Evolutionary conservation across 2,888 invertebrate species (phyloP).

Genomic region (Caenorhabditis macrosperma): DNA sequence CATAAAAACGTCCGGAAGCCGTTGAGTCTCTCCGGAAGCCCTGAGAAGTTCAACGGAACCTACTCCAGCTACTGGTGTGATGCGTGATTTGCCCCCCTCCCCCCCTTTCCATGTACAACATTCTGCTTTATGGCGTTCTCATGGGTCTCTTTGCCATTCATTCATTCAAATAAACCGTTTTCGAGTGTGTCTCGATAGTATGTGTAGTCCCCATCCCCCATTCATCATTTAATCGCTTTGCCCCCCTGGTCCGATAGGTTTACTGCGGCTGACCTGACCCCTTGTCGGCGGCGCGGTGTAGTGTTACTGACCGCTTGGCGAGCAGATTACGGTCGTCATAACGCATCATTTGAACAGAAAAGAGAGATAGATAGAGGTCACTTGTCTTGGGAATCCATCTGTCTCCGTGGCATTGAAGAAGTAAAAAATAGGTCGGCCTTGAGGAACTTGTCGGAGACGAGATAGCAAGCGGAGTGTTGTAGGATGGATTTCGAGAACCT

Average conservation of each 20-base stretch:
- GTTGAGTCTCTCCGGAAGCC: slow-evolving; percentile 63
- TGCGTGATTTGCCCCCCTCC: slow-evolving; percentile 1
- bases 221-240: neutral
- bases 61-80: slow-evolving; percentile 70
- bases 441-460: neutral
- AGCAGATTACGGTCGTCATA: slow-evolving; percentile 47
- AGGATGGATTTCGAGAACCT: neutral
- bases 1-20: slow-evolving; percentile 69
- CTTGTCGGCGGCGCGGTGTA: slow-evolving; percentile 5
- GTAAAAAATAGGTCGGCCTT: slow-evolving; percentile 9
- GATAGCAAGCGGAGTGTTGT: neutral
- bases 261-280: slow-evolving; percentile 29
- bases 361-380: slow-evolving; percentile 17
- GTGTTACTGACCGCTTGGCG: slow-evolving; percentile 17
- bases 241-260: slow-evolving; percentile 13
- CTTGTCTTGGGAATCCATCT: slow-evolving; percentile 24
- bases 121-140: slow-evolving; percentile 25
- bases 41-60: slow-evolving; percentile 67
- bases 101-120: neutral
- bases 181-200: neutral
- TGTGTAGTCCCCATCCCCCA: neutral
- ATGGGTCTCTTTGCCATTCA: slow-evolving; percentile 31
- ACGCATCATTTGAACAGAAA: slow-evolving; percentile 39
- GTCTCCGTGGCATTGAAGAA: neutral
- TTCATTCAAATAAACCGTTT: slow-evolving; percentile 13